Evolutionary conservation across 2,888 invertebrate genomes (phyloP).

Genomic region (Stenodema calcarata): DNA sequence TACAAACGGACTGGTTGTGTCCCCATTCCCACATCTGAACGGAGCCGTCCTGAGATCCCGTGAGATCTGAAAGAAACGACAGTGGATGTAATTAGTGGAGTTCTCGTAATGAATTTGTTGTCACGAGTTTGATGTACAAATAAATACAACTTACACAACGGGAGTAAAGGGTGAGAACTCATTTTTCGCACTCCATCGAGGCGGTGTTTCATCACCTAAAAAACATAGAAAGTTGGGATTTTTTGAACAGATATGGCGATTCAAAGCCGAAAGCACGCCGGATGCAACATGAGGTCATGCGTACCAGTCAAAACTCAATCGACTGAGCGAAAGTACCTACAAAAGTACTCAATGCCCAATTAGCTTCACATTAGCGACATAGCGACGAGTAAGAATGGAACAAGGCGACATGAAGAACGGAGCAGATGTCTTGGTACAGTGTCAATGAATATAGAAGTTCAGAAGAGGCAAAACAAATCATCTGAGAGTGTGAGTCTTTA

Average conservation of each 20-base stretch:
- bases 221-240: constrained; percentile 6
- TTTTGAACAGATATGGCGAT: background rate
- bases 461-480: no score
- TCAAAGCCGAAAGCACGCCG: background rate
- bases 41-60: constrained; percentile 94
- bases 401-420: no score
- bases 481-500: no score
- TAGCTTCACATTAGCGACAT: background rate
- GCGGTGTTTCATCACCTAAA: constrained; percentile 89
- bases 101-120: background rate
- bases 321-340: background rate
- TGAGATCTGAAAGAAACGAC: constrained; percentile 71
- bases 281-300: background rate
- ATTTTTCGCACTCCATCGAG: constrained; percentile 94
- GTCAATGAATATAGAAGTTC: no score
- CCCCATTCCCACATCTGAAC: constrained; percentile 99
- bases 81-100: background rate
- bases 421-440: no score
- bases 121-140: background rate
- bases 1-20: constrained; percentile 87
- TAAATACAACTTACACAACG: constrained; percentile 81
- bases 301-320: background rate
- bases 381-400: background rate
- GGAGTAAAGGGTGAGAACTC: constrained; percentile 93
- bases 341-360: background rate